Evolutionary conservation across 37 sponge, comb jelly and placozoan species (phyloP), one percentile per base, ranked within the genome.

Genomic region (Geodia barretti): DNA sequence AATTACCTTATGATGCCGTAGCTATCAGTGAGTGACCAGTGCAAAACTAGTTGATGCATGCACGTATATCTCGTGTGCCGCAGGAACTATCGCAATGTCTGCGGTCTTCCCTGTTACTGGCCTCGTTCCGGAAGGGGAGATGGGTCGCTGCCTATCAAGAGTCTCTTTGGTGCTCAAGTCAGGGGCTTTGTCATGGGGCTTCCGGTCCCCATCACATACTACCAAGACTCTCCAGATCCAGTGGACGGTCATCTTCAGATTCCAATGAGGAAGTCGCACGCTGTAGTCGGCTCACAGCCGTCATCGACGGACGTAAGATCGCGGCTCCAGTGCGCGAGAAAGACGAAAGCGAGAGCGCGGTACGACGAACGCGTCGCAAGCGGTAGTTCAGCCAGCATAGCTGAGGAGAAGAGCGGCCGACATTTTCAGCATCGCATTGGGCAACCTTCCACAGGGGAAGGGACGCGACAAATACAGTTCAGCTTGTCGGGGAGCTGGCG

Each of bases 351-450:
- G 1, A 69, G 69, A 64, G 73, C 65, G 32, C 68, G 38, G 41
- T 91, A 86, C 71, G 87, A 86, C 28, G 84, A 91, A 30, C 87
- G 84, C 3, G 74, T 91, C 11, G 72, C 79, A 41, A 83, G 87
- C 74, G 92, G 86, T 4, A 35, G 43, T 41, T 80, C 87, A 33
- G 92, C 92, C 35, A 78, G 75, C 30, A 58, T 87, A 4, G 87
- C 37, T 0, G 83, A 91, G 62, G 86, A 91, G 61, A 75, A 86
- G 68, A 78, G 63, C 23, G 79, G 79, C n/a, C 32, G 92, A 91
- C 83, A 83, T 91, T 35, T 67, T 91, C 65, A 85, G 80, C 37
- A 62, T 89, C 20, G 64, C 34, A 32, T 84, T 89, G 38, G 89
- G 89, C 41, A 89, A 89, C 70, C 89, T 89, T 37, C 84, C 89